Evolutionary conservation across 2,113 vertebrate genomes (phyloP), one percentile per base, ranked within the genome.

Genomic region (Brachyhypopomus gauderio): DNA sequence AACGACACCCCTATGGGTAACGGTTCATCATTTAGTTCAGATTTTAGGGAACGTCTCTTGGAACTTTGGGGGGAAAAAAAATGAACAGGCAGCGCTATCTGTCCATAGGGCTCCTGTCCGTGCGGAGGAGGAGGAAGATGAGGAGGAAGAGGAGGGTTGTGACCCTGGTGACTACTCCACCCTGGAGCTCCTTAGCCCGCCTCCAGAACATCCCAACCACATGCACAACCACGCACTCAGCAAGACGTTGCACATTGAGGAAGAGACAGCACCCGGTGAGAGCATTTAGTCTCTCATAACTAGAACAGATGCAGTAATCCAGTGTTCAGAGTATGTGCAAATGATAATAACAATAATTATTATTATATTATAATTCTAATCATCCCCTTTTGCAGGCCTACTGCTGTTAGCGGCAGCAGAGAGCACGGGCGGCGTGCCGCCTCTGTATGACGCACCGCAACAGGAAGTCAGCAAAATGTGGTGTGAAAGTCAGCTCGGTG

Each of bases 331-430:
- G 12, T 52, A 52, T 8, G 3, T 14, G 12, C 45, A 14, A 52
- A 52, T 52, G 14, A 52, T 14, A 52, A 52, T 52, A 52, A 14
- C 23, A 9, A 11, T 59, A 1, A 22, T n/a, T 7, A 2, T n/a
- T 60, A n/a, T 60, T 20, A n/a, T n/a, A n/a, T n/a, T 62, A 11
- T 62, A 11, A 11, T 25, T 25, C 12, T 20, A 16, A 12, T 22
- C 1, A 48, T 56, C 83, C 22, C 34, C 45, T 14, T 84, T 38
- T 59, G 80, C 75, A 91, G n/a, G 69, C 9, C 62, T 82, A 17
- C 83, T 90, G 0, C 90, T 94, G 60, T 89, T 96, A 2, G 91
- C 93, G 62, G 92, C 94, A 3, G 94, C 94, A 56, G 95, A 96
- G 78, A 92, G 94, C 89, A 89, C 88, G 82, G 88, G 85, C 90